Percentiles rank a stretch among this genome's conserved stretches.
These are phyloP conservation scores for Erynnis tages DNA, from an alignment of 2,888 invertebrate genomes.

Conservation along the genomic window DNA sequence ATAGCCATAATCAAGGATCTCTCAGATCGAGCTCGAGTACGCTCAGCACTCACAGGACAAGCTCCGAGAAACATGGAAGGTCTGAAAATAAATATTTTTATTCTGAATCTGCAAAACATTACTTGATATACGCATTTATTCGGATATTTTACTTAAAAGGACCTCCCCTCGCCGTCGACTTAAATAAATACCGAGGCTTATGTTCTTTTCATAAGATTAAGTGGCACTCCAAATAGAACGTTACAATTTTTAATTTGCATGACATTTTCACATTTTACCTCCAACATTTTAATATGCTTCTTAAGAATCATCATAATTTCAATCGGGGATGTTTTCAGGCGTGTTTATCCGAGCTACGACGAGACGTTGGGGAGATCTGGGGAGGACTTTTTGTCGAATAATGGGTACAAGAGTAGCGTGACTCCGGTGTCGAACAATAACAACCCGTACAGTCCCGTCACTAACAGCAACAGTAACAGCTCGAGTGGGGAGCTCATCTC, in stretches of 20 bases:
- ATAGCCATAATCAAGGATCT: conserved; percentile 75
- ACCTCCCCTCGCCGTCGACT: conserved; percentile 25
- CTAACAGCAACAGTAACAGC: conserved; percentile 77
- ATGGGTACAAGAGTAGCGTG: conserved; percentile 67
- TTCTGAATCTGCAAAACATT: conserved; percentile 11
- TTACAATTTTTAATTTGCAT: conserved; percentile 30
- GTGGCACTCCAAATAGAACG: conserved; percentile 31
- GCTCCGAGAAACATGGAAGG: conserved; percentile 75
- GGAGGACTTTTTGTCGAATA: conserved; percentile 71
- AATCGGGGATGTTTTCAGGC: conserved; percentile 48
- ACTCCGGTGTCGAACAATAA: conserved; percentile 67
- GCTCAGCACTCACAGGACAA: conserved; percentile 78
- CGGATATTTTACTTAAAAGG: conserved; percentile 21
- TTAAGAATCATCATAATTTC: conserved; percentile 20
- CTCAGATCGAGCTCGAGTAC: conserved; percentile 82
- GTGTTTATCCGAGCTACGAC: conserved; percentile 69
- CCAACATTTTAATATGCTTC: conserved; percentile 25
- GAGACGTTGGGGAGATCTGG: conserved; percentile 56
- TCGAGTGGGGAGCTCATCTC: conserved; percentile 77
- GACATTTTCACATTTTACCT: conserved; percentile 27
- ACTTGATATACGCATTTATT: conserved; percentile 20
- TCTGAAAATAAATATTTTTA: conserved; percentile 34
- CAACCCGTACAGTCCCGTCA: conserved; percentile 75
- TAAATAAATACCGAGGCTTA: conserved; percentile 28
- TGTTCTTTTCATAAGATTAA: conserved; percentile 29